Evolutionary conservation across 2,888 invertebrate species (phyloP).

Genomic region (Apoda limacodes): DNA sequence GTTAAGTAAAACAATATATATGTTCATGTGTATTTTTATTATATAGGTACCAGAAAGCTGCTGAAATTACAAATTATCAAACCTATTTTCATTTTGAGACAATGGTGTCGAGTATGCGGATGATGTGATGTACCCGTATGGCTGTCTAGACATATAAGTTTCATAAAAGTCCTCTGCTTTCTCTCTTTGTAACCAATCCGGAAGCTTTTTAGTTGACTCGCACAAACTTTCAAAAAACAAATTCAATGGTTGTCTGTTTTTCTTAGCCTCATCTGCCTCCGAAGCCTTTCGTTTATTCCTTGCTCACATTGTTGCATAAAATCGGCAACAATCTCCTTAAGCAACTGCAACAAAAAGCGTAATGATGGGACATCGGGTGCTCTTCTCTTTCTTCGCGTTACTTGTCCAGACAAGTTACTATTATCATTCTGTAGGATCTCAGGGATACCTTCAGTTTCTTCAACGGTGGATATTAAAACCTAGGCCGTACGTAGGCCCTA

Average conservation of each 20-base stretch:
- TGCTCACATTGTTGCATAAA: conserved; percentile 18
- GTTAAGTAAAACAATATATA: conserved; percentile 14
- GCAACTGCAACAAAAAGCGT: conserved; percentile 20
- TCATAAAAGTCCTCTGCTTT: conserved; percentile 18
- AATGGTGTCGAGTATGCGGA: conserved; percentile 8
- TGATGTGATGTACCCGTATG: conserved; percentile 17
- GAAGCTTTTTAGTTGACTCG: conserved; percentile 19
- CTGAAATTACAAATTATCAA: too few relatives aligned
- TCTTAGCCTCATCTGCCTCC: conserved; percentile 19
- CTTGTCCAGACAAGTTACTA: conserved; percentile 19
- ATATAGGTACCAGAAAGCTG: conserved; percentile 1
- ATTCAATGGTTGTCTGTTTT: conserved; percentile 21
- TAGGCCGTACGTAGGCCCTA: too few relatives aligned
- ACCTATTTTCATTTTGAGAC: neutral
- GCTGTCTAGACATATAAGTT: conserved; percentile 17
- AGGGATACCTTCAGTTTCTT: conserved; percentile 16
- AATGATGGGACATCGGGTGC: conserved; percentile 20
- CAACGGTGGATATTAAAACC: too few relatives aligned
- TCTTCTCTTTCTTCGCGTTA: conserved; percentile 22
- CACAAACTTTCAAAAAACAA: conserved; percentile 24
- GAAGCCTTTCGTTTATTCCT: conserved; percentile 19
- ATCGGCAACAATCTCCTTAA: conserved; percentile 19
- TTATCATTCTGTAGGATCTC: conserved; percentile 16
- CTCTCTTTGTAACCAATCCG: conserved; percentile 19
- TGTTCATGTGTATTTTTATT: conserved; percentile 4